Evolutionary conservation across 2,113 vertebrate species (phyloP).

Genomic region (Paramisgurnus dabryanus): DNA sequence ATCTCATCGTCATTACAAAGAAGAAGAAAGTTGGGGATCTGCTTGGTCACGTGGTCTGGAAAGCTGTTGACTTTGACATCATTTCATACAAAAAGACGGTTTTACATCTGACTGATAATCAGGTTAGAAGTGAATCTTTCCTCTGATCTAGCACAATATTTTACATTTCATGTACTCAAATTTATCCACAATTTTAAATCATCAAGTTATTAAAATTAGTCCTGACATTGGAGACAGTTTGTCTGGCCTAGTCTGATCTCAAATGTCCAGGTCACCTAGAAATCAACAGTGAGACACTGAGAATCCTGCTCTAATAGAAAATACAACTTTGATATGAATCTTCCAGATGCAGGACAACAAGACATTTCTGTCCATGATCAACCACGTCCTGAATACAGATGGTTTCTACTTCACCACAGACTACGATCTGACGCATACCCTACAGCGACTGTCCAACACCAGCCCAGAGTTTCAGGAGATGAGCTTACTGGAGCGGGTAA

Average conservation of each 20-base stretch:
- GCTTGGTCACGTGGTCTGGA: constrained; percentile 90
- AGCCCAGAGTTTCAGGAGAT: constrained; percentile 98
- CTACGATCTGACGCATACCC: constrained; percentile 90
- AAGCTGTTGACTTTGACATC: constrained; percentile 90
- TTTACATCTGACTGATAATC: constrained; percentile 93
- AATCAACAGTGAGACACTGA: too few relatives aligned
- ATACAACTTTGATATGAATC: background rate
- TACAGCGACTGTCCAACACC: constrained; percentile 92
- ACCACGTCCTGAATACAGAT: constrained; percentile 84
- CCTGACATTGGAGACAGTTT: too few relatives aligned
- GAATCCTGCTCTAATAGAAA: too few relatives aligned
- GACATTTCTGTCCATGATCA: constrained; percentile 91
- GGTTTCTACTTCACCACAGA: constrained; percentile 93
- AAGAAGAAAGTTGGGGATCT: constrained; percentile 92
- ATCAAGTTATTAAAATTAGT: too few relatives aligned
- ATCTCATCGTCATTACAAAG: constrained; percentile 93
- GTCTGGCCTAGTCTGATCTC: too few relatives aligned
- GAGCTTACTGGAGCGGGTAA: constrained; percentile 93
- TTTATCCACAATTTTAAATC: too few relatives aligned
- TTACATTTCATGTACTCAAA: too few relatives aligned
- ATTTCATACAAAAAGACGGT: constrained; percentile 96
- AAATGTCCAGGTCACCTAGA: too few relatives aligned
- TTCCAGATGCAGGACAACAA: constrained; percentile 95
- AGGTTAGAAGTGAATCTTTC: constrained; percentile 71
- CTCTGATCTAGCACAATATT: too few relatives aligned